Conservation (phyloP, 1,140 invertebrate genomes). For the Bombus consobrinus region DNA sequence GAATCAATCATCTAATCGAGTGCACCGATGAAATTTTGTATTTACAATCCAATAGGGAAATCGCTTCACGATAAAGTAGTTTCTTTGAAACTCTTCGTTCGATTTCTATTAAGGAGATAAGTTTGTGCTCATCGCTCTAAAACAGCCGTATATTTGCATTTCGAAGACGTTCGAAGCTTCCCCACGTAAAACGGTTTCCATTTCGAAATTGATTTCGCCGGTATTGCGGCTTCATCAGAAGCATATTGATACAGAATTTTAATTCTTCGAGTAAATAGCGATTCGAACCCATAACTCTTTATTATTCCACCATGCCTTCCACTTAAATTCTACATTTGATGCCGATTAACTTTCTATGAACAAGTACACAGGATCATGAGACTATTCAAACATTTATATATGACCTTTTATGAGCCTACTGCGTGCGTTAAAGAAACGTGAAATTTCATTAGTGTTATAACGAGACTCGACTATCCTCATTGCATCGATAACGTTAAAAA, state of each 20-base stretch:
- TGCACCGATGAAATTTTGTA: not conserved
- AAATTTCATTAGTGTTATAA: too few relatives aligned
- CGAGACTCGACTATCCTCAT: too few relatives aligned
- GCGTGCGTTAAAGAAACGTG: too few relatives aligned
- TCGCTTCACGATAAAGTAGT: not conserved
- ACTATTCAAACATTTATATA: too few relatives aligned
- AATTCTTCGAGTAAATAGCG: not conserved
- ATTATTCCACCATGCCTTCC: not conserved
- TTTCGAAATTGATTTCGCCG: slow-evolving; percentile 13
- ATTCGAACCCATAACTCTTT: not conserved
- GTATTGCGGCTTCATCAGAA: not conserved
- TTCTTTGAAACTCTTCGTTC: not conserved
- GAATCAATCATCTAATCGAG: not conserved
- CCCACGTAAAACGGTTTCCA: not conserved
- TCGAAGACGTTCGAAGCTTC: not conserved
- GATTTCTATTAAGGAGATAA: not conserved
- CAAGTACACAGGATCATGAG: too few relatives aligned
- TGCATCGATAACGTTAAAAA: too few relatives aligned
- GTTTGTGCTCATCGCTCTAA: not conserved
- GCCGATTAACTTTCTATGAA: not conserved
- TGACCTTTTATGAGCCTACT: too few relatives aligned
- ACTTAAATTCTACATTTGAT: too few relatives aligned
- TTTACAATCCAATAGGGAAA: not conserved
- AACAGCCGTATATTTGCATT: not conserved
- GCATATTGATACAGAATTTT: not conserved